Percentiles rank a stretch among this genome's conserved stretches.
Conservation (phyloP, 1,140 invertebrate species). For the Drosophila auraria region DNA sequence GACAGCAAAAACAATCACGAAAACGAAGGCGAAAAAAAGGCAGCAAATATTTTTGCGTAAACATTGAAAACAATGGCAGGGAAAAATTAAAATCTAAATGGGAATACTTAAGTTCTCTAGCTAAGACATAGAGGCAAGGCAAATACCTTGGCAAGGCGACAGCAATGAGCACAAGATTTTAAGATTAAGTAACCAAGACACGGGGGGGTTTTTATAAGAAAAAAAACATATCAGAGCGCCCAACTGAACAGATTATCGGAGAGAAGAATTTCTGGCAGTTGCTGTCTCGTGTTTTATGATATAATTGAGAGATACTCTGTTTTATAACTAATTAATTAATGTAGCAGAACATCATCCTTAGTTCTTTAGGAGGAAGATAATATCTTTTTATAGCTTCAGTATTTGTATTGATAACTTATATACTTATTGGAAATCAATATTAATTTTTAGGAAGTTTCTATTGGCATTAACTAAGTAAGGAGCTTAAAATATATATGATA, state of each 20-base stretch:
- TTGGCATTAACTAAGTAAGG: neutral
- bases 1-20: constrained; percentile 61
- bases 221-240: constrained; percentile 11
- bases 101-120: constrained; percentile 74
- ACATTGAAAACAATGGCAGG: constrained; percentile 67
- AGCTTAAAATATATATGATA: neutral
- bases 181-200: constrained; percentile 77
- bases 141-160: constrained; percentile 81
- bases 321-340: neutral
- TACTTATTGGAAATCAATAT: neutral
- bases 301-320: neutral
- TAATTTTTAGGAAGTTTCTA: neutral
- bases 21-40: constrained; percentile 23
- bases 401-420: neutral
- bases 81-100: constrained; percentile 78
- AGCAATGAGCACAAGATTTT: constrained; percentile 68
- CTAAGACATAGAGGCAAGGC: constrained; percentile 45
- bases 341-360: neutral
- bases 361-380: too few relatives aligned
- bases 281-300: neutral
- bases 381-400: too few relatives aligned
- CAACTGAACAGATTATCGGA: constrained; percentile 29
- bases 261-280: constrained; percentile 16
- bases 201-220: constrained; percentile 26
- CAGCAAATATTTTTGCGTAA: constrained; percentile 73